These are phyloP conservation scores for Taurulus bubalis DNA, from an alignment of 2,113 vertebrate genomes.

Conservation along the genomic window DNA sequence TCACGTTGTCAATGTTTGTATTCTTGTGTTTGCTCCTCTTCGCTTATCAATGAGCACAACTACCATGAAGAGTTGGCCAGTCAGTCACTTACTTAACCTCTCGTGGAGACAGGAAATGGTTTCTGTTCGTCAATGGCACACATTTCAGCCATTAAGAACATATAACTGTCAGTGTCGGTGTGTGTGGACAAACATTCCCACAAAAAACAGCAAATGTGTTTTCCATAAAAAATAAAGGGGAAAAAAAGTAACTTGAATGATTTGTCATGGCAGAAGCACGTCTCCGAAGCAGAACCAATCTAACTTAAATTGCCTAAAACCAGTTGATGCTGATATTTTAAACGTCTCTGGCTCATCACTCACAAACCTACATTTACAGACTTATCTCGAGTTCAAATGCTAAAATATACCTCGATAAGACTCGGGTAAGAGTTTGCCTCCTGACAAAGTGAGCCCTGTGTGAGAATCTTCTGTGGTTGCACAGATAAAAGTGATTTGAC, in stretches of 20 bases:
- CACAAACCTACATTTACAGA: background rate
- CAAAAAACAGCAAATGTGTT: too few relatives aligned
- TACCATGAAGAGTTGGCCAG: background rate
- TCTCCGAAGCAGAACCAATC: too few relatives aligned
- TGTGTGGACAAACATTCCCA: too few relatives aligned
- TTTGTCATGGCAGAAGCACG: too few relatives aligned
- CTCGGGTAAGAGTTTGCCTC: slow-evolving; percentile 6
- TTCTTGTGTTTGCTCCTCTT: background rate
- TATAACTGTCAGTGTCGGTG: too few relatives aligned
- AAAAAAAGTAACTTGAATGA: too few relatives aligned
- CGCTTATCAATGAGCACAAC: background rate
- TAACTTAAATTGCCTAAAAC: background rate
- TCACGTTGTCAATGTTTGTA: background rate
- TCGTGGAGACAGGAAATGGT: background rate
- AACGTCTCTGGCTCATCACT: background rate
- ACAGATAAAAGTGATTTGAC: slow-evolving; percentile 54
- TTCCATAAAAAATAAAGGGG: too few relatives aligned
- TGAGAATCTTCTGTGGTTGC: slow-evolving; percentile 3
- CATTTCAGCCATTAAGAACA: background rate
- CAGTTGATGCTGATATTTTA: background rate
- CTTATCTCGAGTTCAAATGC: slow-evolving; percentile 40
- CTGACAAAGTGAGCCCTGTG: background rate
- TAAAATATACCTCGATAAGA: slow-evolving; percentile 38
- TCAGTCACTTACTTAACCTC: background rate
- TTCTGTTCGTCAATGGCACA: background rate